A percentile compares a stretch with the other conserved stretches of the same genome.
Conservation (phyloP, 92 coral and sea anemone genomes). For the Parazoanthus swiftii region DNA sequence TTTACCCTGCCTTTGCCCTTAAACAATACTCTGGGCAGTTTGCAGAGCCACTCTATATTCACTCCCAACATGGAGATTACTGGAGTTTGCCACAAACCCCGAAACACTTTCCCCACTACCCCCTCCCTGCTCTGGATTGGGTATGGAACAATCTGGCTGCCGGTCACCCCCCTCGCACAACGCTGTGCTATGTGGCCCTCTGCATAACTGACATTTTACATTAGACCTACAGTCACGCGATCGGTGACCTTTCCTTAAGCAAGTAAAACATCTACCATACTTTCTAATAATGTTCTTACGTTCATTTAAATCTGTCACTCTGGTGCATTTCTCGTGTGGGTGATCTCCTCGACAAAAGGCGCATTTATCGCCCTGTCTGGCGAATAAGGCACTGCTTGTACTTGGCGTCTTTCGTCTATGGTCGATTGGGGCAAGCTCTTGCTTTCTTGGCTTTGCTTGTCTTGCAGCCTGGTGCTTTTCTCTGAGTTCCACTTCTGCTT, state of each 20-base stretch:
- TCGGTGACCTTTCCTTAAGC: not conserved
- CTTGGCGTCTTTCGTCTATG: not conserved
- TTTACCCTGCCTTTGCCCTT: too few relatives aligned
- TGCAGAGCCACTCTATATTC: not conserved
- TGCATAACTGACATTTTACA: not conserved
- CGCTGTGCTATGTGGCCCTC: not conserved
- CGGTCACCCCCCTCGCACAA: not conserved
- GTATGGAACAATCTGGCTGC: not conserved
- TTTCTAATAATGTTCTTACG: not conserved
- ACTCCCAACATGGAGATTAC: not conserved
- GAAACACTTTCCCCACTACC: not conserved
- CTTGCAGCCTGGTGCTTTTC: slow-evolving; percentile 32
- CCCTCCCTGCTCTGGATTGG: not conserved
- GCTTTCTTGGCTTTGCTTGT: not conserved
- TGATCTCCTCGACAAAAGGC: slow-evolving; percentile 21
- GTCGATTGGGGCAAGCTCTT: not conserved
- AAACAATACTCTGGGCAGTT: not conserved
- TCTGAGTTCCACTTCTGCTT: slow-evolving; percentile 11
- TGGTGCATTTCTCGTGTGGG: not conserved
- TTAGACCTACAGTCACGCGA: not conserved
- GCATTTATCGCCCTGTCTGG: not conserved
- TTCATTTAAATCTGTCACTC: too few relatives aligned
- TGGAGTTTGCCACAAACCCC: not conserved
- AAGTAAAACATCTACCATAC: not conserved
- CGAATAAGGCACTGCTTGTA: not conserved